A percentile compares a stretch with the other conserved stretches of the same genome.
Evolutionary conservation across 2,888 invertebrate genomes (phyloP).

Genomic region (Rhagium mordax): DNA sequence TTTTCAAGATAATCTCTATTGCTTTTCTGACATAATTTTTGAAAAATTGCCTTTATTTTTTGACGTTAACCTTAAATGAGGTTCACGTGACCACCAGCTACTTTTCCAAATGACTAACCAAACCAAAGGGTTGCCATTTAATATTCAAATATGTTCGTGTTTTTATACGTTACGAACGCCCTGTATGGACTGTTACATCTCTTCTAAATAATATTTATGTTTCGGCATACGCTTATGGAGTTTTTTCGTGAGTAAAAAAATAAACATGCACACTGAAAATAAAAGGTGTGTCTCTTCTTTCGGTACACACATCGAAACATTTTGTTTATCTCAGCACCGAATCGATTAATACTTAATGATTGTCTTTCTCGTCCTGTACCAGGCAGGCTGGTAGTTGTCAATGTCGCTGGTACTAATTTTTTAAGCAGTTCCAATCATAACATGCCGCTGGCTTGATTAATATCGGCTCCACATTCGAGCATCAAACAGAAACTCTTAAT

Average conservation of each 20-base stretch:
- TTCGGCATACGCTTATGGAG: neutral
- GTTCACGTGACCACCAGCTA: no score
- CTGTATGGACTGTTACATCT: no score
- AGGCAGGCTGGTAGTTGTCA: neutral
- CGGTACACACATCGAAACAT: conserved; percentile 3
- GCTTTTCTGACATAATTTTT: no score
- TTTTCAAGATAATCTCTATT: no score
- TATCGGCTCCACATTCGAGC: neutral
- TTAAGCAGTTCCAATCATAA: neutral
- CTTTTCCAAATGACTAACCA: no score
- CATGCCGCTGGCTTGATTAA: neutral
- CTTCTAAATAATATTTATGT: neutral
- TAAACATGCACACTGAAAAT: neutral
- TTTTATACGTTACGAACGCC: no score
- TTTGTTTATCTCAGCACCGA: conserved; percentile 1
- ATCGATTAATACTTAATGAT: neutral
- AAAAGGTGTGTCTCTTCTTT: conserved; percentile 11
- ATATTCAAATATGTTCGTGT: no score
- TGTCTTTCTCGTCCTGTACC: neutral
- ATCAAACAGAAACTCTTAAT: neutral
- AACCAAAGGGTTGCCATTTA: no score
- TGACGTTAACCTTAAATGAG: no score
- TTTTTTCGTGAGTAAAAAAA: neutral
- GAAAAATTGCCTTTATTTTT: no score
- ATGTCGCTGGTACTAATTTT: neutral